Evolutionary conservation across 2,113 vertebrate species (phyloP).

Genomic region (Nothoprocta perdicaria): DNA sequence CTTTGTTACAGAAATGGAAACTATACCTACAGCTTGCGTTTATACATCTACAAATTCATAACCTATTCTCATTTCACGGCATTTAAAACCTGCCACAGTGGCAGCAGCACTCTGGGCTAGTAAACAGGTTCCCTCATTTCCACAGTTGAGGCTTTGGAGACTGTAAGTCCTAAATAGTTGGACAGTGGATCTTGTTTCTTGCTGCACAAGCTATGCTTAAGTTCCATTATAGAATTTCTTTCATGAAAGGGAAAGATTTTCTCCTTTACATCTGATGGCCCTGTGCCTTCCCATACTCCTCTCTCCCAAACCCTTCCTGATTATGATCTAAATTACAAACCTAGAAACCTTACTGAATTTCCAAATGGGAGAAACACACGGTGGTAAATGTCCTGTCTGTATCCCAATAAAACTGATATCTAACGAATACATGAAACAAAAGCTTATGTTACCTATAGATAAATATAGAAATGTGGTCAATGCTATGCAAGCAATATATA

Average conservation of each 20-base stretch:
- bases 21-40: slow-evolving; percentile 40
- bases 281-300: background rate
- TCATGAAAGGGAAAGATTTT: slow-evolving; percentile 41
- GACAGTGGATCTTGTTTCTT: slow-evolving; percentile 48
- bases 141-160: slow-evolving; percentile 27
- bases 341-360: slow-evolving; percentile 4
- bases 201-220: slow-evolving; percentile 42
- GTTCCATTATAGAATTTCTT: slow-evolving; percentile 40
- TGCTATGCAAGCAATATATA: background rate
- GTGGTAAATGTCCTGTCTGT: background rate
- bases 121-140: slow-evolving; percentile 64
- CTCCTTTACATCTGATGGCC: background rate
- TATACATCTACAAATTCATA: slow-evolving; percentile 45
- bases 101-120: slow-evolving; percentile 27
- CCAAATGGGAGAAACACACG: slow-evolving; percentile 11
- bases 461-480: background rate
- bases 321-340: slow-evolving; percentile 29
- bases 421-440: slow-evolving; percentile 34
- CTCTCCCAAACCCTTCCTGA: background rate
- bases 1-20: slow-evolving; percentile 84
- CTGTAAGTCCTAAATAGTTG: slow-evolving; percentile 20
- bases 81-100: slow-evolving; percentile 38
- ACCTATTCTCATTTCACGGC: slow-evolving; percentile 56
- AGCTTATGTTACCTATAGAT: background rate
- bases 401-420: background rate